These are phyloP conservation scores for Botrylloides violaceus DNA, from an alignment of 23 tunicate species.

Conservation along the genomic window DNA sequence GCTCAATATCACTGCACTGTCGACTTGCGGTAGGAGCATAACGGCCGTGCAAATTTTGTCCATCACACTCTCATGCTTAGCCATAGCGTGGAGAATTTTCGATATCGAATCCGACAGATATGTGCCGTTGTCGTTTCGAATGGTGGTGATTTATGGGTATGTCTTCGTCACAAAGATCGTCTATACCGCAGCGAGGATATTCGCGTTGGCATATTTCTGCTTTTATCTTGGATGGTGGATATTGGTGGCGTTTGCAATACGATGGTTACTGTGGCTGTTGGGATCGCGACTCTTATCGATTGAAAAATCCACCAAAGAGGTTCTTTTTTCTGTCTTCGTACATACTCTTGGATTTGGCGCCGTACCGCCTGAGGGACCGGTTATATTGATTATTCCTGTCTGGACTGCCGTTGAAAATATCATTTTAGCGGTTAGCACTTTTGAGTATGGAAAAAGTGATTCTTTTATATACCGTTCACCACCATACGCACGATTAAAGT, in stretches of 20 bases:
- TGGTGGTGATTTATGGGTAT: neutral
- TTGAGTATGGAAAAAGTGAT: constrained; percentile 3
- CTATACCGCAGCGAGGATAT: neutral
- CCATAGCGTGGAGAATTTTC: constrained; percentile 1
- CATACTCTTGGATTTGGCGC: constrained; percentile 9
- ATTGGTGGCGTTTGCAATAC: neutral
- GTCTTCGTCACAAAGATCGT: constrained; percentile 1
- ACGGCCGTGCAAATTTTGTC: neutral
- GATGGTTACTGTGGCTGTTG: neutral
- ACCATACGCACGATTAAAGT: neutral
- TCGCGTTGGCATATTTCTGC: constrained; percentile 14
- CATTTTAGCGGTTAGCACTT: neutral
- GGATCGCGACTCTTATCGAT: neutral
- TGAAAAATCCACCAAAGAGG: neutral
- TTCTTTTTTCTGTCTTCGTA: constrained; percentile 4
- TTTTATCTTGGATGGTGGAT: constrained; percentile 22
- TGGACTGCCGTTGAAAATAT: constrained; percentile 10
- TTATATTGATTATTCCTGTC: neutral
- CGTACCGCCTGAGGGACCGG: neutral
- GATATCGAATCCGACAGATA: neutral
- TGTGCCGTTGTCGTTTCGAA: neutral
- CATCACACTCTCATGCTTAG: constrained; percentile 1
- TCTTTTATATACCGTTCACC: neutral
- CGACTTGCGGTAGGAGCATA: constrained; percentile 5
- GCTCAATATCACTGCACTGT: neutral